Conservation (phyloP, 2,888 invertebrate genomes). For the Drosophila dives region DNA sequence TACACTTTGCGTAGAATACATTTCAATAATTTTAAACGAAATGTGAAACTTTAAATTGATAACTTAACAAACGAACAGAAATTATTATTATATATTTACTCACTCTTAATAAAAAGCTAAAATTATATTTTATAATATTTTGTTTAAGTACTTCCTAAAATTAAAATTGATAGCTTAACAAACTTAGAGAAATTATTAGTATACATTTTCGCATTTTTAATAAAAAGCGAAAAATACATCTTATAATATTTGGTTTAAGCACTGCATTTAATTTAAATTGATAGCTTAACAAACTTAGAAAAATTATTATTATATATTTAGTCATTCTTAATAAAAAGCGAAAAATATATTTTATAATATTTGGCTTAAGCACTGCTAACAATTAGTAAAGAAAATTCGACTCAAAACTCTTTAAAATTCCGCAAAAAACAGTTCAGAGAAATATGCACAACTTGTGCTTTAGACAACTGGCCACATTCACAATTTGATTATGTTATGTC, state of each 20-base stretch:
- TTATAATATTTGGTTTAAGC: too few relatives aligned
- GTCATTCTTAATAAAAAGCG: neutral
- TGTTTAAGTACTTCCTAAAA: too few relatives aligned
- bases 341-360: neutral
- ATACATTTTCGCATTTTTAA: neutral
- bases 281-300: too few relatives aligned
- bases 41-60: neutral
- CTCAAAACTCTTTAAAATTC: constrained; percentile 9
- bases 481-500: constrained; percentile 77
- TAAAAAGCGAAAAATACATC: neutral
- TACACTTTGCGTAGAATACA: neutral
- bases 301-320: neutral
- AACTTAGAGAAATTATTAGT: neutral
- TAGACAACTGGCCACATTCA: constrained; percentile 30
- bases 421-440: neutral
- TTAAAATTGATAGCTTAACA: too few relatives aligned
- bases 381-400: neutral
- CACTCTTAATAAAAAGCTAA: neutral
- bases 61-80: neutral
- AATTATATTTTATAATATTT: too few relatives aligned
- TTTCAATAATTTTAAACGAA: neutral
- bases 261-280: too few relatives aligned
- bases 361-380: neutral
- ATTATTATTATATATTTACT: neutral
- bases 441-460: constrained; percentile 17